Evolutionary conservation across 2,797 vertebrate species (phyloP).

Genomic region (Hipposideros larvatus): DNA sequence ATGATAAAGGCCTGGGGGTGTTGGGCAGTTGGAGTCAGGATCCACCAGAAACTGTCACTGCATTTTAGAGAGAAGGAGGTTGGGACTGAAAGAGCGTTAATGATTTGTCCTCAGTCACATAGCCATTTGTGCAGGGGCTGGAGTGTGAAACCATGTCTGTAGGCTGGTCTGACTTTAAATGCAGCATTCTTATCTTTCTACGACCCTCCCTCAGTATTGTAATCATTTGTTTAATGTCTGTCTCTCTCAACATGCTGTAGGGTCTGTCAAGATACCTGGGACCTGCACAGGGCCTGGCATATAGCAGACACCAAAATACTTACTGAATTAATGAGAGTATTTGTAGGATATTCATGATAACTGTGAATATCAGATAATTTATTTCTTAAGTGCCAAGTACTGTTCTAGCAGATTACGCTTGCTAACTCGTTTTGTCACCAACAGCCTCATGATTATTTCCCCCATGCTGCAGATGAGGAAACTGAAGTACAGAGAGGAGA

Average conservation of each 20-base stretch:
- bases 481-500: background rate
- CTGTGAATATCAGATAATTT: background rate
- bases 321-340: background rate
- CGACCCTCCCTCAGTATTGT: rapidly evolving
- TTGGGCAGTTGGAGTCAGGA: background rate
- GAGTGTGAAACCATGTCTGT: background rate
- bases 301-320: background rate
- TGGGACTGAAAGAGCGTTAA: background rate
- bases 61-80: background rate
- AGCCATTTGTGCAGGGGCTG: background rate
- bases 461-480: background rate
- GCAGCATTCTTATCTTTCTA: background rate
- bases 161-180: background rate
- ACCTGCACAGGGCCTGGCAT: too few species aligned
- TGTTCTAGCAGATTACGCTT: background rate
- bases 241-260: background rate
- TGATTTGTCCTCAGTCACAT: background rate
- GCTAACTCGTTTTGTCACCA: background rate
- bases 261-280: background rate
- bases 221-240: background rate
- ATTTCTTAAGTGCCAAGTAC: background rate
- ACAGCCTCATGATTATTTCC: background rate
- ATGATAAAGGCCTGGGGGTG: background rate
- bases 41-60: background rate
- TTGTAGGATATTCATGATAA: background rate